Conservation (phyloP, 92 coral and sea anemone species). For the Epizoanthus rinbou region DNA sequence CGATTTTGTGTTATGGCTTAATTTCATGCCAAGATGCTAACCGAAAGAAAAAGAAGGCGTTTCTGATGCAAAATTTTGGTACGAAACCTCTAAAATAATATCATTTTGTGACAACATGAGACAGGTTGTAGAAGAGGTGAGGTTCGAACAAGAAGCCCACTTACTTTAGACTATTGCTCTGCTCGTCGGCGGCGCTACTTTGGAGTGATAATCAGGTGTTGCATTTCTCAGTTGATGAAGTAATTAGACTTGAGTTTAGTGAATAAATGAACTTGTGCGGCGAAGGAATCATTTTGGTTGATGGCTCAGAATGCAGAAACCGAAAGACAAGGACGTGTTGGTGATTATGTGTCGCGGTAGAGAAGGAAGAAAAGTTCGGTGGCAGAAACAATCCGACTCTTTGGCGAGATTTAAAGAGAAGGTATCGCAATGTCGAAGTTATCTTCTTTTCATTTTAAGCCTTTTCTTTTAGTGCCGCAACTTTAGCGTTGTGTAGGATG, state of each 20-base stretch:
- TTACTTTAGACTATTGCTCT: background rate
- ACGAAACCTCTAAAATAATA: too few species aligned
- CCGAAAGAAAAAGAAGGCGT: background rate
- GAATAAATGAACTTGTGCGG: background rate
- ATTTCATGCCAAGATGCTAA: background rate
- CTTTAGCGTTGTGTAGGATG: background rate
- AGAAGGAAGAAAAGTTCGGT: slow-evolving; percentile 62
- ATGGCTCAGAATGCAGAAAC: slow-evolving; percentile 31
- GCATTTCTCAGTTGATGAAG: background rate
- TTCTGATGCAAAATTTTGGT: background rate
- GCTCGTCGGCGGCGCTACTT: background rate
- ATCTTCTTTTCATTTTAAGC: background rate
- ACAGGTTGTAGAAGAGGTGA: background rate
- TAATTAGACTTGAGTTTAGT: background rate
- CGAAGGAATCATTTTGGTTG: background rate
- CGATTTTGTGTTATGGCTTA: background rate
- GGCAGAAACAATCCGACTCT: slow-evolving; percentile 54
- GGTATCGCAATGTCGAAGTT: slow-evolving; percentile 38
- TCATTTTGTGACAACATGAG: background rate
- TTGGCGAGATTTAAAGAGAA: slow-evolving; percentile 67
- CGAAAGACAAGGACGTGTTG: slow-evolving; percentile 63
- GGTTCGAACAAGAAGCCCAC: background rate
- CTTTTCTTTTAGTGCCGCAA: background rate
- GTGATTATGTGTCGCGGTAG: slow-evolving; percentile 76
- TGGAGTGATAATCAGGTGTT: background rate